Evolutionary conservation across 1,140 invertebrate species (phyloP).

Genomic region (Lanistes nyassanus): DNA sequence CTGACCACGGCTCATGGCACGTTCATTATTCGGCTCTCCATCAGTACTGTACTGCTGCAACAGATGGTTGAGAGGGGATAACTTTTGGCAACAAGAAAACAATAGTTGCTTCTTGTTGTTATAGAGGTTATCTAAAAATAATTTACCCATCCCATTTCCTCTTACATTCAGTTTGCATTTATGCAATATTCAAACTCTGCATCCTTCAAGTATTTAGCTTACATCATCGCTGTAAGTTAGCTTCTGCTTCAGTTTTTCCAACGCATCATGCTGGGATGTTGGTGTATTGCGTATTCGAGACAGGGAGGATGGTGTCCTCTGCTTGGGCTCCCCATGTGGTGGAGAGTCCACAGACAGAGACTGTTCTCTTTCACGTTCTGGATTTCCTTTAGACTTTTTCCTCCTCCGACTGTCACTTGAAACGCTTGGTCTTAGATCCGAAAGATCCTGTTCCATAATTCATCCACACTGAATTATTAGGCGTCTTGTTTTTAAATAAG

Average conservation of each 20-base stretch:
- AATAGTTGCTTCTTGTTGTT: background rate
- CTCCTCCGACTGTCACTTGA: constrained; percentile 50
- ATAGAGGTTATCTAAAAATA: background rate
- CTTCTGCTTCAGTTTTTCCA: constrained; percentile 60
- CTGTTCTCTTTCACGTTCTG: constrained; percentile 60
- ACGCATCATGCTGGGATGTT: constrained; percentile 52
- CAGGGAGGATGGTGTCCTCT: constrained; percentile 55
- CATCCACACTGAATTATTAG: background rate
- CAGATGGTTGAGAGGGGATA: background rate
- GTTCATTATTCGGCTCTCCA: constrained; percentile 61
- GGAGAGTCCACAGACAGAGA: constrained; percentile 58
- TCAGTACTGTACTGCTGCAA: constrained; percentile 52
- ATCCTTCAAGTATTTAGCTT: constrained; percentile 36
- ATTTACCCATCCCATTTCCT: background rate
- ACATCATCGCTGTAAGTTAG: constrained; percentile 64
- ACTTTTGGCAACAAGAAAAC: background rate
- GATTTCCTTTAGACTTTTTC: constrained; percentile 60
- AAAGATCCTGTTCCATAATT: constrained; percentile 57
- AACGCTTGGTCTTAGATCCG: constrained; percentile 54
- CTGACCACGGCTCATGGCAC: constrained; percentile 41
- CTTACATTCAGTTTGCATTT: background rate
- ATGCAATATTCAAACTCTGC: background rate
- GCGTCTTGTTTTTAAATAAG: background rate
- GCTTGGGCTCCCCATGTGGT: constrained; percentile 52
- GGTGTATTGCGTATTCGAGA: constrained; percentile 56